Conservation (phyloP, 2,888 invertebrate species). For the Dryocosmus kuriphilus region DNA sequence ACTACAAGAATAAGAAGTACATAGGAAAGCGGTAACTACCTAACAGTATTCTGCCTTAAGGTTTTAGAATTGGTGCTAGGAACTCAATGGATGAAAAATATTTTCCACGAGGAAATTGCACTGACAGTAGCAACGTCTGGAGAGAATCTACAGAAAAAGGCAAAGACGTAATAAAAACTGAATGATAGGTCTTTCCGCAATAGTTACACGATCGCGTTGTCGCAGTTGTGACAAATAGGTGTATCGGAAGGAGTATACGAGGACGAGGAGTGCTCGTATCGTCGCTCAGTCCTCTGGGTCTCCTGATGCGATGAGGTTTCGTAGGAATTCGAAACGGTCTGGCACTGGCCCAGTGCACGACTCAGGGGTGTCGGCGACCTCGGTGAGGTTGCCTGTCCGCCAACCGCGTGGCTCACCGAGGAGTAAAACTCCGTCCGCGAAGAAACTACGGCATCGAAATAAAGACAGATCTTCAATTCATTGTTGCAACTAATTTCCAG, state of each 20-base stretch:
- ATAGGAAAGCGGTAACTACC: no score
- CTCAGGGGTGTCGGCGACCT: constrained; percentile 80
- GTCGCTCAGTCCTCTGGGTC: constrained; percentile 80
- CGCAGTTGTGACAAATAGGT: constrained; percentile 90
- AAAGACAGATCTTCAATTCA: constrained; percentile 35
- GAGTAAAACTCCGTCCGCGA: constrained; percentile 83
- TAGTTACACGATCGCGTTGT: constrained; percentile 93
- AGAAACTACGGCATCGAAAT: constrained; percentile 71
- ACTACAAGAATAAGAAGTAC: no score
- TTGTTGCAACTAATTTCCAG: background rate
- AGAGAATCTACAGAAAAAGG: constrained; percentile 39
- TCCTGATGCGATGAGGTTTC: constrained; percentile 76
- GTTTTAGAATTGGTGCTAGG: background rate
- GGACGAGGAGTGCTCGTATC: constrained; percentile 74
- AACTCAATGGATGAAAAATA: background rate
- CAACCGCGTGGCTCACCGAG: constrained; percentile 88
- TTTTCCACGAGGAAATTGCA: background rate
- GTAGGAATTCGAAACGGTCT: constrained; percentile 55
- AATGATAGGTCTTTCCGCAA: constrained; percentile 50
- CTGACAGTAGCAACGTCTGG: background rate
- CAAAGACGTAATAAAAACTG: constrained; percentile 5
- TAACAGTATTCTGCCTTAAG: no score
- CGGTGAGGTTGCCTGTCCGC: constrained; percentile 82
- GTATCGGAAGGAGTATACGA: constrained; percentile 79
- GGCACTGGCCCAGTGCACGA: constrained; percentile 72